Percentiles rank a stretch among this genome's conserved stretches.
Evolutionary conservation across 1,140 invertebrate species (phyloP).

Genomic region (Ericerus pela): DNA sequence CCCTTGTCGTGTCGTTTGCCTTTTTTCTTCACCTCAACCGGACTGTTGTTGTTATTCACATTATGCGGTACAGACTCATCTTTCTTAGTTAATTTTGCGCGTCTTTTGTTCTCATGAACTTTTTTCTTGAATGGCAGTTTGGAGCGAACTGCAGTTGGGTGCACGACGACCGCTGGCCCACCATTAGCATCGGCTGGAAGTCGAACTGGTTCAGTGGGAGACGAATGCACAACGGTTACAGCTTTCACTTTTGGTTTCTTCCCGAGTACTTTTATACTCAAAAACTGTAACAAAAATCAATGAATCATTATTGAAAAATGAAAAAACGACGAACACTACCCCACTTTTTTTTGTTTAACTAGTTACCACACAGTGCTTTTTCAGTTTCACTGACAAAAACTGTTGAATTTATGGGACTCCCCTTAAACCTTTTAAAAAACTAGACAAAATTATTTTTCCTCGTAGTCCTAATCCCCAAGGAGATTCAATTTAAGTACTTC

Average conservation of each 20-base stretch:
- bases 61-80: conserved; percentile 16
- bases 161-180: conserved; percentile 46
- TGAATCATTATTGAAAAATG: no score
- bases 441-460: no score
- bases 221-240: conserved; percentile 70
- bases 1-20: not conserved
- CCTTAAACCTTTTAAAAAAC: no score
- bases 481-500: no score
- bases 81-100: conserved; percentile 14
- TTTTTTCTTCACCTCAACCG: conserved; percentile 18
- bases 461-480: no score
- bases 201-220: conserved; percentile 66
- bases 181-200: conserved; percentile 52
- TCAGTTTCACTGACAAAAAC: no score
- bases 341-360: no score
- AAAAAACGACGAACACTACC: not conserved
- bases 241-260: conserved; percentile 63
- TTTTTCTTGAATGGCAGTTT: conserved; percentile 60
- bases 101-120: conserved; percentile 38
- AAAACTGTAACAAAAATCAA: conserved; percentile 44
- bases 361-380: not conserved
- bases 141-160: conserved; percentile 50
- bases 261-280: conserved; percentile 58
- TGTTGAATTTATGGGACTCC: no score
- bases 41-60: conserved; percentile 18